Conservation (phyloP, 2,888 invertebrate species). For the Watsonalla cultraria region DNA sequence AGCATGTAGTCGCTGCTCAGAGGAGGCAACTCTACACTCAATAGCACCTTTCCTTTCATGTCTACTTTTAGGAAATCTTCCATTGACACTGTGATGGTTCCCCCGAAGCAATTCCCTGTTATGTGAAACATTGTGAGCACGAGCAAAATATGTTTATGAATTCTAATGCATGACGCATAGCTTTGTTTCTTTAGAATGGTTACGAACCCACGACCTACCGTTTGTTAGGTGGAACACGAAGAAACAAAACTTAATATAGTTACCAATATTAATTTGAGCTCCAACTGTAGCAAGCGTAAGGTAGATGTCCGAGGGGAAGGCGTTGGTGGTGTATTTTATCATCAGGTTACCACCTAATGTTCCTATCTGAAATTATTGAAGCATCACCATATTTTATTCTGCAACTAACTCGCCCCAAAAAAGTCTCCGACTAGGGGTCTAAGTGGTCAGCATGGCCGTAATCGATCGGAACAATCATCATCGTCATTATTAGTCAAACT, state of each 20-base stretch:
- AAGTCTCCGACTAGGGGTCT: too few species aligned
- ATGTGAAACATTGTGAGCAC: slow-evolving; percentile 37
- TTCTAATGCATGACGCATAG: too few species aligned
- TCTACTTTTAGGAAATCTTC: not conserved
- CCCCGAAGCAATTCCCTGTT: slow-evolving; percentile 55
- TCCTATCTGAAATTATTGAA: slow-evolving; percentile 62
- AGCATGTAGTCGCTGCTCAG: not conserved
- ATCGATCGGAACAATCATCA: too few species aligned
- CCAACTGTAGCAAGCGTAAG: slow-evolving; percentile 57
- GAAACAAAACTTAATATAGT: slow-evolving; percentile 7
- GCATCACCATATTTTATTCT: not conserved
- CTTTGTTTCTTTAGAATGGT: too few species aligned
- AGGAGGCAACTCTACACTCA: not conserved
- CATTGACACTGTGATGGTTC: slow-evolving; percentile 28
- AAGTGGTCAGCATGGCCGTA: too few species aligned
- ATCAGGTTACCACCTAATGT: slow-evolving; percentile 84
- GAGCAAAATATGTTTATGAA: too few species aligned
- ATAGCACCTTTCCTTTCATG: not conserved
- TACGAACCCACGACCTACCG: too few species aligned
- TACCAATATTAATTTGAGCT: slow-evolving; percentile 38
- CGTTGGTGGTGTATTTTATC: slow-evolving; percentile 81
- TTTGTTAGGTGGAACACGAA: too few species aligned
- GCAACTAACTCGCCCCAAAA: too few species aligned
- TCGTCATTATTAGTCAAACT: too few species aligned
- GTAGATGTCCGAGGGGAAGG: slow-evolving; percentile 85